Base-by-base conservation (phyloP, 2,113 vertebrate species). In the Macrotus californicus region DNA sequence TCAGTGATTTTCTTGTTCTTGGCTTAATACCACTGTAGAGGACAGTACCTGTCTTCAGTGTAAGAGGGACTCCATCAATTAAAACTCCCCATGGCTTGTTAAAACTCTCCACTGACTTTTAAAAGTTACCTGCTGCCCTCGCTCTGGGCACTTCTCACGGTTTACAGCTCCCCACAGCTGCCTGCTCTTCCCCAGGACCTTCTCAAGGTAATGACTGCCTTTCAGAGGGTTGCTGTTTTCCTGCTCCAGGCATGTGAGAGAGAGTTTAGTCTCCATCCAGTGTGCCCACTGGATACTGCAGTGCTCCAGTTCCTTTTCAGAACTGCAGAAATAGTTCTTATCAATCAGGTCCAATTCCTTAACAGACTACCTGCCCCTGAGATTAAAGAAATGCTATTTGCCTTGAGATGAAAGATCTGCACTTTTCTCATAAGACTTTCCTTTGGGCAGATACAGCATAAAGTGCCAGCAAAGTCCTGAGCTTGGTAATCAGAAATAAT, bases 21-120 rank as follows among this genome's bases (percentile, higher is more conserved):
- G 26, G 21, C 41, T 89, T 67, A 79, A 70, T 64, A 36, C 24
- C 43, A 90, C 9, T 85, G 41, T 64, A 92, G 67, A 95, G 41
- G 73, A 93, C 12, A 92, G 46, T 86, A 73, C 90, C 77, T 96
- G 16, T 77, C 72, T 13, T 54, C 3, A 41, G 3, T 43, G 4
- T 66, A 87, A 94, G 75, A 77, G 24, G 50, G 24, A 87, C 26
- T 85, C 41, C 39, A 41, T 64, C 56, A 54, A 76, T 56, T 75
- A 95, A 86, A 94, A 72, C 79, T 70, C 90, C 73, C 48, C 26
- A 21, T 52, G 77, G 67, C 36, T 70, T 94, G 92, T 84, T 87
- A 82, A 94, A 95, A 92, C 80, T 75, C 75, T 81, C 80, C 21
- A 48, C 34, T 93, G 19, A 29, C 43, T 94, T 92, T 88, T 82